A percentile compares a stretch with the other conserved stretches of the same genome.
Conservation (phyloP, 2,888 invertebrate genomes). For the Euphydryas editha region DNA sequence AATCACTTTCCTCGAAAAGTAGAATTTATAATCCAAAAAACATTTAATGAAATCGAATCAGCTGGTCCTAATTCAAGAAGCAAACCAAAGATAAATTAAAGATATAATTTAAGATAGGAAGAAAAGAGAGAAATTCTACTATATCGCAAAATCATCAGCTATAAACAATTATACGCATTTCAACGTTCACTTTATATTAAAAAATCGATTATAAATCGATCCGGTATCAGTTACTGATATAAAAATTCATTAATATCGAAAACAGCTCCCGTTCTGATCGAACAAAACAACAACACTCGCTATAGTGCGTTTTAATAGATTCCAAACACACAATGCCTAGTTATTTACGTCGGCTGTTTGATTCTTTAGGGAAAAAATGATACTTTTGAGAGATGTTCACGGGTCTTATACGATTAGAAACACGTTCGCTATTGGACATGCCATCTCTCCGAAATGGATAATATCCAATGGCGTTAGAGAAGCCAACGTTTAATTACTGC, state of each 20-base stretch:
- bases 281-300: conserved; percentile 53
- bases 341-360: conserved; percentile 49
- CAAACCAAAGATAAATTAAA: no score
- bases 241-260: conserved; percentile 51
- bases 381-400: conserved; percentile 48
- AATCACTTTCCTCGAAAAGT: no score
- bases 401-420: conserved; percentile 61
- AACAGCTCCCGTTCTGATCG: conserved; percentile 51
- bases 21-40: no score
- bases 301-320: conserved; percentile 62
- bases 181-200: conserved; percentile 24
- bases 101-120: background rate
- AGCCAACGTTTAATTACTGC: conserved; percentile 64
- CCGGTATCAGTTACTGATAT: conserved; percentile 49
- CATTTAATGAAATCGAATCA: no score
- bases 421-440: conserved; percentile 60
- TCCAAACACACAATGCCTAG: conserved; percentile 63
- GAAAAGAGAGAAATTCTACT: no score
- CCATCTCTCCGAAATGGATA: conserved; percentile 51
- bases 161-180: background rate
- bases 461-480: conserved; percentile 63
- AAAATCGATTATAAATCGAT: conserved; percentile 50
- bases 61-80: no score
- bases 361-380: conserved; percentile 23
- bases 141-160: background rate